A percentile compares a stretch with the other conserved stretches of the same genome.
phyloP scores from a whole-genome alignment of 2,888 invertebrate species.

The Yponomeuta cagnagella region DNA sequence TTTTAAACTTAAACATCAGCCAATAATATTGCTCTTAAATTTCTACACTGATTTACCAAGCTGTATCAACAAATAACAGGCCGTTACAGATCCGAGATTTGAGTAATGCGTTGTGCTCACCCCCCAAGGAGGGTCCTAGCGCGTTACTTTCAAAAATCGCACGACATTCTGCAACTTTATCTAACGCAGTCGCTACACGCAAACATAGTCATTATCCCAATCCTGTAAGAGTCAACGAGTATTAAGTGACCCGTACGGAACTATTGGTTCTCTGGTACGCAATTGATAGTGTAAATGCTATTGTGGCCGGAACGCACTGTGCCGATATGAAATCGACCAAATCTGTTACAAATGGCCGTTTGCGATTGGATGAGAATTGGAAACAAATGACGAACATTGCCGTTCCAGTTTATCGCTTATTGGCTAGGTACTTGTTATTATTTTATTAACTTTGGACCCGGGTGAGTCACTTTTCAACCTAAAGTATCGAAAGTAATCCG shows the following conservation, averaged over 20 bases:
- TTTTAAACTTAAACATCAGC: no score
- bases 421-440: not conserved
- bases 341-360: slow-evolving; percentile 61
- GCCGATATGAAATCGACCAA: slow-evolving; percentile 32
- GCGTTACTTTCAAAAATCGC: slow-evolving; percentile 73
- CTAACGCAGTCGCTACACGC: not conserved
- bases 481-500: not conserved
- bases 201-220: not conserved
- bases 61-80: slow-evolving; percentile 18
- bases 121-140: slow-evolving; percentile 47
- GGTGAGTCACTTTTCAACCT: not conserved
- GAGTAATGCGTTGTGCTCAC: slow-evolving; percentile 47
- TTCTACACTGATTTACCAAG: no score
- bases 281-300: slow-evolving; percentile 58
- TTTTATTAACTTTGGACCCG: not conserved
- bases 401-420: not conserved
- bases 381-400: slow-evolving; percentile 49
- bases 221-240: not conserved
- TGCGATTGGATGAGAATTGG: slow-evolving; percentile 57
- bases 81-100: slow-evolving; percentile 42
- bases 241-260: not conserved
- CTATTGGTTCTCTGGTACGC: slow-evolving; percentile 40
- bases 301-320: slow-evolving; percentile 34
- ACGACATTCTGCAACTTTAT: slow-evolving; percentile 35
- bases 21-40: no score